Base-by-base conservation (phyloP, 2,888 invertebrate genomes). In the Scaptomyza reducta region DNA sequence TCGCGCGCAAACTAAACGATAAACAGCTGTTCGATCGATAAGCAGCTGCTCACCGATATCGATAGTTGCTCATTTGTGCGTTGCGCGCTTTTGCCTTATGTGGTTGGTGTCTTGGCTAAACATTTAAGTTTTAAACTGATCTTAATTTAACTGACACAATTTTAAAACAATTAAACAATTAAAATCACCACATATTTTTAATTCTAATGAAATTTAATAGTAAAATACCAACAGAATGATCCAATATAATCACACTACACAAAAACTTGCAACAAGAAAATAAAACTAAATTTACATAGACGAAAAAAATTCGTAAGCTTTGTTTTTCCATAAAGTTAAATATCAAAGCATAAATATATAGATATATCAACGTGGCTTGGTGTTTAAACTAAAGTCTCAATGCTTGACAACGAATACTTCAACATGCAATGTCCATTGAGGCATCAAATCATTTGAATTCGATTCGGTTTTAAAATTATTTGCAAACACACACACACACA, bases 381-480 rank as follows among this genome's bases (percentile, higher is more conserved):
- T 27, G 49, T 6, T 14, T 22, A 44, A 54, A 61, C 25, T 25
- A 14, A 38, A 35, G 35, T 41, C 35, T 31, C 38, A 38, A 25
- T 45, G 29, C 44, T 45, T 4, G 7, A 10, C 14, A 25, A 27
- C 14, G 41, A 55, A n/a, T 22, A 46, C 29, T 67, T 51, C n/a
- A 47, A 27, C 16, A 29, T 51, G 22, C 44, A 40, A 18, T 40
- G 46, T 29, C 35, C 50, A 65, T 38, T 45, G 67, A 70, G 38
- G 66, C 56, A 60, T 47, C 51, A 54, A 59, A 51, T 41, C 70
- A 75, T 70, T 77, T 59, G 33, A 81, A 74, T 81, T 81, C 74
- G 82, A 79, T 82, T 79, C 59, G 59, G 63, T 67, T 67, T 47
- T 53, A 54, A 61, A 76, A 78, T 69, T 72, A 70, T 84, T 76